A percentile compares a stretch with the other conserved stretches of the same genome.
phyloP scores from a whole-genome alignment of 2,888 invertebrate genomes.

The Gymnosoma rotundatum region DNA sequence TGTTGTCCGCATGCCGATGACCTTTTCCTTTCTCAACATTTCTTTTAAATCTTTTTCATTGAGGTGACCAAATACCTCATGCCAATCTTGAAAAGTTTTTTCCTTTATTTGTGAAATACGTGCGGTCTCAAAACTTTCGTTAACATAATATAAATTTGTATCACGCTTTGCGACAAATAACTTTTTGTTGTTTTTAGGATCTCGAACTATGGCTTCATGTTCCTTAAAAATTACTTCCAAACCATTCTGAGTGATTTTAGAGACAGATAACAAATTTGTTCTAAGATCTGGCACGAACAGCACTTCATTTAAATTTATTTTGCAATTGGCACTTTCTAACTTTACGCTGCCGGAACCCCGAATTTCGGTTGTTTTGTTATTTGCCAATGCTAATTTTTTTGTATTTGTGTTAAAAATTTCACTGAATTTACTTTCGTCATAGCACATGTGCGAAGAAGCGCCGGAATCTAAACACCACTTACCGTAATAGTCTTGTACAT shows the following conservation, averaged over 20 bases:
- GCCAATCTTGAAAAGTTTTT: conserved; percentile 38
- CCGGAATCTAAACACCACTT: conserved; percentile 48
- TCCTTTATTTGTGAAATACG: neutral
- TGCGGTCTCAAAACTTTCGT: neutral
- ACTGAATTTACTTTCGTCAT: neutral
- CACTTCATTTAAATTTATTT: neutral
- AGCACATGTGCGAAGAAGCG: conserved; percentile 43
- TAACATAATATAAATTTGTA: conserved; percentile 3
- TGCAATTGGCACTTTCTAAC: too few species aligned
- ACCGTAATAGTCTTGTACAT: neutral
- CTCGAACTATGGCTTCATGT: conserved; percentile 18
- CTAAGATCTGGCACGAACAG: conserved; percentile 41
- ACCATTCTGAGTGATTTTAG: conserved; percentile 48
- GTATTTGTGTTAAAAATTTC: neutral
- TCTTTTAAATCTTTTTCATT: conserved; percentile 59
- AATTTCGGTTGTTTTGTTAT: conserved; percentile 33
- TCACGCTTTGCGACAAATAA: conserved; percentile 13
- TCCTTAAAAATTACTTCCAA: conserved; percentile 39
- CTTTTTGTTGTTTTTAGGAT: conserved; percentile 12
- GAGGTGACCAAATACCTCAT: conserved; percentile 53
- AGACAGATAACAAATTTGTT: conserved; percentile 55
- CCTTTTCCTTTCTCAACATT: conserved; percentile 24
- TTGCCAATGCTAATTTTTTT: neutral
- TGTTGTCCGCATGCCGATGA: neutral
- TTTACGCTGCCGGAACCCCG: too few species aligned